Base-by-base conservation (phyloP, 37 sponge, comb jelly and placozoan genomes). In the Corticium candelabrum region DNA sequence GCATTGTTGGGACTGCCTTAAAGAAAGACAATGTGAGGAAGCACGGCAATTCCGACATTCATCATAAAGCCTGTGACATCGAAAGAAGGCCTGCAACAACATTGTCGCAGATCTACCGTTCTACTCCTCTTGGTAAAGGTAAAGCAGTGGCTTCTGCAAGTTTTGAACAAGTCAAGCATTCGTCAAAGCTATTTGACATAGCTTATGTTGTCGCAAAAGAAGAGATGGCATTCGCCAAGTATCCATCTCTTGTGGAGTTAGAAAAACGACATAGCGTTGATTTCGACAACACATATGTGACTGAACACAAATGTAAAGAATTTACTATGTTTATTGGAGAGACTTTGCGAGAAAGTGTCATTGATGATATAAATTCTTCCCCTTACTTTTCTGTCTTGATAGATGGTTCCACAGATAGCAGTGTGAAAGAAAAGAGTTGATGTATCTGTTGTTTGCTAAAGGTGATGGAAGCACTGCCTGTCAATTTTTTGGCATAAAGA, bases 401-500 rank as follows among this genome's bases (percentile, higher is more conserved):
- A 77, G 81, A 80, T 77, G 81, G 81, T 50, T 80, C 81, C 39
- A 80, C 77, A 32, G 73, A 70, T 34, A n/a, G n/a, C 5, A 70
- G 73, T 15, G 73, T 70, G 34, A 15, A n/a, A 32, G 75, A 76
- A 50, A 80, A 34, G 81, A 80, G 76, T 34, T 80, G 30, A 79
- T 79, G 29, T 79, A 79, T 36, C 75, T 79, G 35, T 38, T 77
- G 76, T 76, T 80, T 31, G 76, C 37, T 31, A 32, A 39, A 38
- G 38, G 37, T 33, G 79, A 80, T 80, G 81, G 81, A 33, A 2
- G 37, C n/a, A 33, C 76, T 31, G 76, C 76, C 33, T 80, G 81
- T 74, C 34, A 37, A 76, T 80, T 80, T 37, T 76, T 80, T 1
- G n/a, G 37, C 2, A 27, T 80, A 50, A 77, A 77, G 37, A 11